Percentiles rank a stretch among this genome's conserved stretches.
Conservation (phyloP, 2,113 vertebrate genomes). For the Hippocampus abdominalis region DNA sequence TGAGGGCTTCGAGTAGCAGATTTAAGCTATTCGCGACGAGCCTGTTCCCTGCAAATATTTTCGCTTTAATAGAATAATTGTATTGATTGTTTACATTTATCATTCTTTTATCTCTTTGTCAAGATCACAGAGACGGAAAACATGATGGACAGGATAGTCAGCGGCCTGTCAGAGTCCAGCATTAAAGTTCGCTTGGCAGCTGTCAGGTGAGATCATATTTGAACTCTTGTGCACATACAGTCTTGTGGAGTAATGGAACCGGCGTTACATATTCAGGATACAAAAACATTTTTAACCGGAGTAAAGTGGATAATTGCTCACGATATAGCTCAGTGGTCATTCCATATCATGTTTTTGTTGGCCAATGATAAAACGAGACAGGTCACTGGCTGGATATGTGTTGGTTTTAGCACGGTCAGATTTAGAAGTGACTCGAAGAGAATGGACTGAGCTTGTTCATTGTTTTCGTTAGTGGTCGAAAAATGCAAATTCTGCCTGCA, state of each 20-base stretch:
- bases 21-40: background rate
- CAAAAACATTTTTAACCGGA: no score
- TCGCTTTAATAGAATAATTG: background rate
- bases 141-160: conserved; percentile 99
- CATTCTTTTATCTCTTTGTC: background rate
- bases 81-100: background rate
- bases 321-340: no score
- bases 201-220: conserved; percentile 80
- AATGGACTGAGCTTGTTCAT: no score
- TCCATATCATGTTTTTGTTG: no score
- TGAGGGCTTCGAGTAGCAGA: background rate
- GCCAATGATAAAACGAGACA: no score
- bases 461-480: no score
- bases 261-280: no score
- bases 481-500: no score
- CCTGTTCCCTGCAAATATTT: background rate
- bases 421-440: no score
- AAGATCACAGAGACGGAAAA: conserved; percentile 99
- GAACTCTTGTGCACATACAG: background rate
- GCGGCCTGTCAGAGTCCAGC: conserved; percentile 95
- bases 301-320: no score
- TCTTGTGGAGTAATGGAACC: background rate
- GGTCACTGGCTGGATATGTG: no score
- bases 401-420: no score
- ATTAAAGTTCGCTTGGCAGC: conserved; percentile 98